phyloP scores from a whole-genome alignment of 64 coral and sea anemone species.

The Exaiptasia diaphana region DNA sequence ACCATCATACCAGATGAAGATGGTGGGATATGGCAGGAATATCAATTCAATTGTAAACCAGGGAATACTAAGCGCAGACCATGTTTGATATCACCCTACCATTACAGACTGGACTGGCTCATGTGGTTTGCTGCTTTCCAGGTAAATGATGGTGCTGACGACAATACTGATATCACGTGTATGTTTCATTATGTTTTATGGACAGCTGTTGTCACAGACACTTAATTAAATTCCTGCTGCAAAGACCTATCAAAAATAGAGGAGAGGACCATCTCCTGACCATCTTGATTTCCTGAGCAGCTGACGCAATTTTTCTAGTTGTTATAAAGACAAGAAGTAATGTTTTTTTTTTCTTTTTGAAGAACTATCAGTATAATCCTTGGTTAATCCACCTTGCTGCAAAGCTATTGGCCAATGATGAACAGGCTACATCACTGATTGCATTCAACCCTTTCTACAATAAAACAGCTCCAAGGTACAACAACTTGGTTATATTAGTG shows the following conservation, averaged over 20 bases:
- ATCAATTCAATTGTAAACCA: slow-evolving; percentile 96
- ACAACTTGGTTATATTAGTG: no score
- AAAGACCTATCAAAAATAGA: background rate
- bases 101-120: slow-evolving; percentile 96
- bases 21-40: slow-evolving; percentile 89
- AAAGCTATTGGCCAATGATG: slow-evolving; percentile 94
- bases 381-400: slow-evolving; percentile 92
- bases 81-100: slow-evolving; percentile 96
- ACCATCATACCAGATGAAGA: slow-evolving; percentile 77
- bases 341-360: background rate
- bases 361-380: slow-evolving; percentile 95
- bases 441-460: slow-evolving; percentile 80
- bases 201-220: background rate
- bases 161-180: no score
- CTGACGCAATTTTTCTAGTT: no score
- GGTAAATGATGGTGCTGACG: slow-evolving; percentile 32
- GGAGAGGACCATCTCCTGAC: background rate
- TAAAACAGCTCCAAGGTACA: slow-evolving; percentile 74
- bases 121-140: slow-evolving; percentile 99
- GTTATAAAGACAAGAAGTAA: no score
- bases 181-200: no score
- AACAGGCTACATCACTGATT: slow-evolving; percentile 75
- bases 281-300: background rate
- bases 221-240: background rate
- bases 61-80: slow-evolving; percentile 70